Evolutionary conservation across 2,113 vertebrate species (phyloP).

Genomic region (Gallinago jamesoni): DNA sequence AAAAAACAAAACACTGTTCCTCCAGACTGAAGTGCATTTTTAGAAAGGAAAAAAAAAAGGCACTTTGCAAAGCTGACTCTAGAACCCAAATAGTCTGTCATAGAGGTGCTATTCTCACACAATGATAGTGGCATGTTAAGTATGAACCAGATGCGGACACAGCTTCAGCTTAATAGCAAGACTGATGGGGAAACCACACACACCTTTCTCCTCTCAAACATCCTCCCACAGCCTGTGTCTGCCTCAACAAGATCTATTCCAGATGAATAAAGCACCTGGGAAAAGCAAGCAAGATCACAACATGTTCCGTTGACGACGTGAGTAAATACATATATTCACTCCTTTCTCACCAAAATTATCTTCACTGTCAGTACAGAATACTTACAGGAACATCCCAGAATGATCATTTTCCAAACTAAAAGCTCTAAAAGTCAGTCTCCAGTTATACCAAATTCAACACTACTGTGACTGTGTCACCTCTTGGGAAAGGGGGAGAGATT

Average conservation of each 20-base stretch:
- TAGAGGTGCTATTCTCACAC: background rate
- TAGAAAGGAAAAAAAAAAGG: background rate
- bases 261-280: background rate
- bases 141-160: background rate
- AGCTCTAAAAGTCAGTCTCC: conserved; percentile 26
- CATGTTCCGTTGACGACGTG: background rate
- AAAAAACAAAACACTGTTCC: background rate
- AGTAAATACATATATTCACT: background rate
- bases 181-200: background rate
- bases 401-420: background rate
- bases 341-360: background rate
- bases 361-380: background rate
- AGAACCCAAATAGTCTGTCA: background rate
- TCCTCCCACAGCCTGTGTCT: background rate
- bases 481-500: background rate
- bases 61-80: background rate
- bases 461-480: background rate
- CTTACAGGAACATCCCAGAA: background rate
- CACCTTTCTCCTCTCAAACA: background rate
- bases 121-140: background rate
- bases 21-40: background rate
- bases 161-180: background rate
- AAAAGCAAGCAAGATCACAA: background rate
- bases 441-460: background rate
- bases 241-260: background rate